Evolutionary conservation across 2,797 vertebrate genomes (phyloP).

Genomic region (Odontamblyopus rebecca): DNA sequence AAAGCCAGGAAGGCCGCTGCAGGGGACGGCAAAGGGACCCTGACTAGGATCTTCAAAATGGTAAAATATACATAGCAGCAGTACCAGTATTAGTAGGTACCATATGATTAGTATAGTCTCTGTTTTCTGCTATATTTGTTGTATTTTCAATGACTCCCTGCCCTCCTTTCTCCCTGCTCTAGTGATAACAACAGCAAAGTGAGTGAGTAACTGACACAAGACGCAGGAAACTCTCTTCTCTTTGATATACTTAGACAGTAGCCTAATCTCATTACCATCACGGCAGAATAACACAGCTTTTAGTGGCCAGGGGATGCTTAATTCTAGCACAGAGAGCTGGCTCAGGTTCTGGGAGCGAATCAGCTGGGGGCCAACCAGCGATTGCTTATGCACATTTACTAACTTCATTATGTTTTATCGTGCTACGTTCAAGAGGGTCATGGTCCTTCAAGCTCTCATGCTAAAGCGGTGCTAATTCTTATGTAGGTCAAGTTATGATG

Average conservation of each 20-base stretch:
- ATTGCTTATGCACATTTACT: slow-evolving; percentile 9
- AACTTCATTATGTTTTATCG: slow-evolving; percentile 4
- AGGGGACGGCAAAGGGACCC: slow-evolving; percentile 89
- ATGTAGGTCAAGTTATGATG: neutral
- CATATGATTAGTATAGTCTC: no score
- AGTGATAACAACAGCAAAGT: slow-evolving; percentile 73
- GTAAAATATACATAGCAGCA: slow-evolving; percentile 71
- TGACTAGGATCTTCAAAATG: slow-evolving; percentile 99
- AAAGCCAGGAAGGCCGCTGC: slow-evolving; percentile 88
- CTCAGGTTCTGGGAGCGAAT: slow-evolving; percentile 14
- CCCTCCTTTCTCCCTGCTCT: slow-evolving; percentile 42
- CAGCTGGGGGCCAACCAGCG: slow-evolving; percentile 1
- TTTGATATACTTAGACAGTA: slow-evolving; percentile 41
- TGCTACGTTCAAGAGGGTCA: neutral
- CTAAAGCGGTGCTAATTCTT: neutral
- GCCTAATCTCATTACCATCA: slow-evolving; percentile 50
- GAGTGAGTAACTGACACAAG: slow-evolving; percentile 71
- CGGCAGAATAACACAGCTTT: slow-evolving; percentile 56
- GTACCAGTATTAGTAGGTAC: neutral
- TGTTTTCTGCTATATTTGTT: neutral
- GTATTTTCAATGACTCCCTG: slow-evolving; percentile 25
- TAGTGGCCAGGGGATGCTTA: slow-evolving; percentile 37
- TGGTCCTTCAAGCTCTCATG: slow-evolving; percentile 5
- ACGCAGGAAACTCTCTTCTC: slow-evolving; percentile 23
- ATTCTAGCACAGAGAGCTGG: slow-evolving; percentile 27